Evolutionary conservation across 1,140 invertebrate species (phyloP), one percentile per base, ranked within the genome.

Genomic region (Hestina assimilis): DNA sequence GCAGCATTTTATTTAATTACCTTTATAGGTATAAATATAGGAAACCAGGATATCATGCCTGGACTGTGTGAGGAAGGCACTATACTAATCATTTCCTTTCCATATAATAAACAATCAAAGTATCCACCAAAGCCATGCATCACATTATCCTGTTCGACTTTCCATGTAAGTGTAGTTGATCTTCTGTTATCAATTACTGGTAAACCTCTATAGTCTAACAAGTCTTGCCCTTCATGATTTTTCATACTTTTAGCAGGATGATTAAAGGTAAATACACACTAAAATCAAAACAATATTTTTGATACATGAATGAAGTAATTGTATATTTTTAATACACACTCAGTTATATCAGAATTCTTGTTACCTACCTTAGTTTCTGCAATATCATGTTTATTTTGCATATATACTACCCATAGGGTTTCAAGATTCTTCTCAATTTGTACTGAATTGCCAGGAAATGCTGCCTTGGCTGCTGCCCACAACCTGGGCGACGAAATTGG

Each of bases 41-140:
- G 97, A 80, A 99, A 99, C 98, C 98, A 99, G 63, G 96, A 97
- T 66, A 98, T 96, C 96, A 99, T 97, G 72, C 95, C 95, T 2
- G 91, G 90, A 24, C 96, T 97, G 78, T 98, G 95, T 3, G 95
- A 96, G 11, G 91, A 88, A 3, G 98, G 98, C 63, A 95, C 91
- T 75, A 98, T 99, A 78, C 97, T 98, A 6, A 99, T 89, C 26
- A 88, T 93, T 31, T 98, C 91, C 77, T 96, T 92, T 67, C 94
- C 94, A 84, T 95, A 98, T 9, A 99, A 90, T 42, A 92, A 83
- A 35, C 95, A 93, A 69, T 98, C 95, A 90, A 99, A 99, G 80
- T 98, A 99, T 1, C 98, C 98, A 43, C 94, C 95, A 84, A 99
- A 96, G 4, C 97, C 98, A 84, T 98, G 96, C 33, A 99, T 83